Conservation (phyloP, 1,140 invertebrate genomes). For the Lepidurus couesii region DNA sequence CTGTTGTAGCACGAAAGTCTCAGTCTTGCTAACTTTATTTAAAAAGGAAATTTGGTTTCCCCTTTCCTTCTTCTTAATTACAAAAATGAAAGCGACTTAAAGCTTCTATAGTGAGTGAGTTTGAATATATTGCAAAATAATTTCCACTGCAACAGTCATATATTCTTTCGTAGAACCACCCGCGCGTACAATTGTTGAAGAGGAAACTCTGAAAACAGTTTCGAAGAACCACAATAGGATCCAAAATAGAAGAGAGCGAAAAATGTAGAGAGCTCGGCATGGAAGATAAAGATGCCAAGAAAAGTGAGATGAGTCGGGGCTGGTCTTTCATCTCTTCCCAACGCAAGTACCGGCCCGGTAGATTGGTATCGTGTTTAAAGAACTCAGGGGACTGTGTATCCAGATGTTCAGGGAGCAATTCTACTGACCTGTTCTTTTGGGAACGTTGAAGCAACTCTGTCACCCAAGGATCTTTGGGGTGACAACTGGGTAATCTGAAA, state of each 20-base stretch:
- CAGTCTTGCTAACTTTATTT: not conserved
- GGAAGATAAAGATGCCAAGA: not conserved
- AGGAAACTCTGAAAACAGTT: not conserved
- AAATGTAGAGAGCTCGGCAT: not conserved
- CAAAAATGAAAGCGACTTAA: not conserved
- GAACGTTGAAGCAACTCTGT: not conserved
- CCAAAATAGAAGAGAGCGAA: slow-evolving; percentile 20
- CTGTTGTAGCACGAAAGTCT: not conserved
- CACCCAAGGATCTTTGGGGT: not conserved
- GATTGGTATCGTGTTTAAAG: slow-evolving; percentile 22
- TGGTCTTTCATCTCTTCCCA: not conserved
- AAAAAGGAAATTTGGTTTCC: not conserved
- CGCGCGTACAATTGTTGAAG: not conserved
- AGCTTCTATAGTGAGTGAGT: not conserved
- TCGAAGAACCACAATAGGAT: not conserved
- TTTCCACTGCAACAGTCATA: not conserved
- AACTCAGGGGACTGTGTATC: not conserved
- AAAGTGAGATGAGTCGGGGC: slow-evolving; percentile 14
- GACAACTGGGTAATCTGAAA: not conserved
- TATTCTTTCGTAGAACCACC: not conserved
- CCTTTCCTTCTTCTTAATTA: not conserved
- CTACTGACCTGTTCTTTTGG: not conserved
- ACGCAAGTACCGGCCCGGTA: not conserved
- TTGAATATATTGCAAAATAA: not conserved
- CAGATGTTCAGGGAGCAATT: slow-evolving; percentile 9